phyloP scores from a whole-genome alignment of 2,113 vertebrate genomes.

The Salvelinus alpinus region DNA sequence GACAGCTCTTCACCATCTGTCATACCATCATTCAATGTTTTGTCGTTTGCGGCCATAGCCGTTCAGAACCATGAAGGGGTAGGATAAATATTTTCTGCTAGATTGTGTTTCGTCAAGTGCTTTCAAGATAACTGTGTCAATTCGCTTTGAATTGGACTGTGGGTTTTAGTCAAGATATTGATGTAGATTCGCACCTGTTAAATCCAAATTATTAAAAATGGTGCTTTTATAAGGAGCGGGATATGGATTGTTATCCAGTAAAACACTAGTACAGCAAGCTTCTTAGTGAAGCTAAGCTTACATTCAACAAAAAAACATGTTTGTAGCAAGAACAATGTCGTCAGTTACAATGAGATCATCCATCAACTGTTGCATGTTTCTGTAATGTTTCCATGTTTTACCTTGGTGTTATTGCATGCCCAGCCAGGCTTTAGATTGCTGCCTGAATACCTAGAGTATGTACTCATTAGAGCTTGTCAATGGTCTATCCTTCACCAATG shows the following conservation, averaged over 20 bases:
- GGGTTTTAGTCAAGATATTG: conserved; percentile 20
- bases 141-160: conserved; percentile 15
- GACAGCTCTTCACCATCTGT: conserved; percentile 61
- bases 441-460: neutral
- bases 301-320: neutral
- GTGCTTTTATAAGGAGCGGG: neutral
- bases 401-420: conserved; percentile 21
- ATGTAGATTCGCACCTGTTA: conserved; percentile 40
- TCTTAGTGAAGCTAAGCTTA: neutral
- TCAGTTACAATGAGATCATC: conserved; percentile 17
- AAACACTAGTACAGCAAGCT: neutral
- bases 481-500: conserved; percentile 7
- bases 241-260: no score
- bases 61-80: conserved; percentile 49
- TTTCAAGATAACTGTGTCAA: conserved; percentile 32
- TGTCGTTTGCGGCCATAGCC: conserved; percentile 62
- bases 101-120: conserved; percentile 57
- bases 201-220: conserved; percentile 14
- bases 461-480: conserved; percentile 25
- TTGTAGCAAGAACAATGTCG: conserved; percentile 15
- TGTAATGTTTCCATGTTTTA: conserved; percentile 35
- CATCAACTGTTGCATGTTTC: conserved; percentile 28
- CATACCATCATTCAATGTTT: conserved; percentile 61
- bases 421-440: conserved; percentile 1
- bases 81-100: conserved; percentile 54